These are phyloP conservation scores for Nymphalis io DNA, from an alignment of 1,140 invertebrate species.

Conservation along the genomic window DNA sequence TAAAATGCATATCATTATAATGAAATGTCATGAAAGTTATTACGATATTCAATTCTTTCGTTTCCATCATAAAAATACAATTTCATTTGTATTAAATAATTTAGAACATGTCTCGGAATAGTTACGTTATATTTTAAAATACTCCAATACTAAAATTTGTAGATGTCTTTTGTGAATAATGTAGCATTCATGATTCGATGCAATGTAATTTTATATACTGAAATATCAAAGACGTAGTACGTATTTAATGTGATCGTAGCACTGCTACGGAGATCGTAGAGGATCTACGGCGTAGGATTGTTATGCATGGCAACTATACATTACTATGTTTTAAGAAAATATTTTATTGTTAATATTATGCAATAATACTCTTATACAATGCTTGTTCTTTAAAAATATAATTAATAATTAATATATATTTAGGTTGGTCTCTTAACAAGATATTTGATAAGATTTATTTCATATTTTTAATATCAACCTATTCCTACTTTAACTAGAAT, in stretches of 20 bases:
- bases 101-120: neutral
- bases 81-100: neutral
- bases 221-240: constrained; percentile 20
- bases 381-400: neutral
- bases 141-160: constrained; percentile 5
- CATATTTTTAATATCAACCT: neutral
- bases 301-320: neutral
- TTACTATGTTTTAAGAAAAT: neutral
- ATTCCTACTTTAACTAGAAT: neutral
- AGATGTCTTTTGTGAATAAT: constrained; percentile 7
- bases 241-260: constrained; percentile 28
- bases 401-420: no score
- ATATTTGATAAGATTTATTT: no score
- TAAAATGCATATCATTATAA: neutral
- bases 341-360: neutral
- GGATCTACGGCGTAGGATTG: constrained; percentile 21
- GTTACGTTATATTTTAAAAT: constrained; percentile 1
- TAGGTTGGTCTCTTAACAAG: no score
- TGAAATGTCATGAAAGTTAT: neutral
- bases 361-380: neutral
- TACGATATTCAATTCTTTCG: neutral
- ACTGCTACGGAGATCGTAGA: constrained; percentile 28
- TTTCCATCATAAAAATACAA: neutral
- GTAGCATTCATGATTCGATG: constrained; percentile 4
- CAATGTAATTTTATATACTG: constrained; percentile 25